phyloP scores from a whole-genome alignment of 2,113 vertebrate genomes.

The Verasper variegatus region DNA sequence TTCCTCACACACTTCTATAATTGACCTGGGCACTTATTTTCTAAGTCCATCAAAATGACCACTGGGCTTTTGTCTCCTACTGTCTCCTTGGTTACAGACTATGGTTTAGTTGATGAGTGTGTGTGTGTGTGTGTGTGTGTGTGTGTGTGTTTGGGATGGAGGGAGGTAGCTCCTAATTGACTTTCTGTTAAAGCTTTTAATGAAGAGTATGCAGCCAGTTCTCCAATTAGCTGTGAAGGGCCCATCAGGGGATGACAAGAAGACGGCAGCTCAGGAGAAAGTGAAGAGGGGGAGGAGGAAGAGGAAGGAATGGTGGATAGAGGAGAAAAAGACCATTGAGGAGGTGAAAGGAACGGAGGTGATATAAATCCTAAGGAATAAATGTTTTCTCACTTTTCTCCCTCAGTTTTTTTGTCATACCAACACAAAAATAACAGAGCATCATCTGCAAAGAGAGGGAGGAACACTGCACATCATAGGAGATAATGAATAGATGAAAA shows the following conservation, averaged over 20 bases:
- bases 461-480: too few species aligned
- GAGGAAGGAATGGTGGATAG: background rate
- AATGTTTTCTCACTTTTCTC: too few species aligned
- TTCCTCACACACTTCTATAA: constrained; percentile 59
- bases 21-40: constrained; percentile 59
- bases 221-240: constrained; percentile 75
- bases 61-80: constrained; percentile 54
- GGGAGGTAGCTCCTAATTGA: constrained; percentile 76
- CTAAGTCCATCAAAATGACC: constrained; percentile 56
- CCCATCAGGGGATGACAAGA: constrained; percentile 49
- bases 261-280: constrained; percentile 19
- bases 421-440: too few species aligned
- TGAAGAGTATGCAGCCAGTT: constrained; percentile 66
- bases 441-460: too few species aligned
- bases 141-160: constrained; percentile 14
- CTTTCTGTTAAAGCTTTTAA: constrained; percentile 78
- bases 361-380: background rate
- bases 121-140: background rate
- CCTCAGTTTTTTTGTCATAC: too few species aligned
- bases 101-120: constrained; percentile 30
- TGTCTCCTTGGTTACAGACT: constrained; percentile 70
- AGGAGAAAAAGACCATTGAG: background rate
- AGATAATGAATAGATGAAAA: background rate
- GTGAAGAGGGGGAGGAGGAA: background rate
- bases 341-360: background rate